Evolutionary conservation across 2,888 invertebrate species (phyloP).

Genomic region (Mythimna pallens): DNA sequence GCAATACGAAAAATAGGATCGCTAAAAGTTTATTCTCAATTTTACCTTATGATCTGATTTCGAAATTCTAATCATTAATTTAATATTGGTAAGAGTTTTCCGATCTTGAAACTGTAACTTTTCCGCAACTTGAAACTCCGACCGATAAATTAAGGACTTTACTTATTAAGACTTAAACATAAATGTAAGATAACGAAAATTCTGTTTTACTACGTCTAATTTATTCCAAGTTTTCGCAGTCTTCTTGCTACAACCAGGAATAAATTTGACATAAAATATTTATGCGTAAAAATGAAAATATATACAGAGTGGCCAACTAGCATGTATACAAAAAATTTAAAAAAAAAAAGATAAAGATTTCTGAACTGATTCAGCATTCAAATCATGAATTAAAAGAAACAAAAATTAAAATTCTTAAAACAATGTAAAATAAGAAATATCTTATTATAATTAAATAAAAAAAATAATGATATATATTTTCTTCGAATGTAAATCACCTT

Average conservation of each 20-base stretch:
- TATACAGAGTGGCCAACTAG: background rate
- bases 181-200: constrained; percentile 40
- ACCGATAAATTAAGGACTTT: constrained; percentile 50
- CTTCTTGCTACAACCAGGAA: constrained; percentile 16
- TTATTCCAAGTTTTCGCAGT: constrained; percentile 25
- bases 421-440: no score
- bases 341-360: no score
- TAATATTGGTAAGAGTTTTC: constrained; percentile 37
- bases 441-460: no score
- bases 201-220: constrained; percentile 21
- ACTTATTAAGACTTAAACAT: constrained; percentile 36
- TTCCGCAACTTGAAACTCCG: constrained; percentile 29
- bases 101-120: constrained; percentile 34
- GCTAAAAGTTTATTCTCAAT: constrained; percentile 22
- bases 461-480: no score
- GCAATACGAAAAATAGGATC: background rate
- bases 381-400: no score
- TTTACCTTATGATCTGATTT: constrained; percentile 21
- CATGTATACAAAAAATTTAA: no score
- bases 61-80: constrained; percentile 34
- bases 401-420: no score
- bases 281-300: constrained; percentile 20
- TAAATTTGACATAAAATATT: constrained; percentile 33
- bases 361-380: no score
- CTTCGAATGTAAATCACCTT: no score